Conservation (phyloP, 2,113 vertebrate species). For the Lepisosteus oculatus region DNA sequence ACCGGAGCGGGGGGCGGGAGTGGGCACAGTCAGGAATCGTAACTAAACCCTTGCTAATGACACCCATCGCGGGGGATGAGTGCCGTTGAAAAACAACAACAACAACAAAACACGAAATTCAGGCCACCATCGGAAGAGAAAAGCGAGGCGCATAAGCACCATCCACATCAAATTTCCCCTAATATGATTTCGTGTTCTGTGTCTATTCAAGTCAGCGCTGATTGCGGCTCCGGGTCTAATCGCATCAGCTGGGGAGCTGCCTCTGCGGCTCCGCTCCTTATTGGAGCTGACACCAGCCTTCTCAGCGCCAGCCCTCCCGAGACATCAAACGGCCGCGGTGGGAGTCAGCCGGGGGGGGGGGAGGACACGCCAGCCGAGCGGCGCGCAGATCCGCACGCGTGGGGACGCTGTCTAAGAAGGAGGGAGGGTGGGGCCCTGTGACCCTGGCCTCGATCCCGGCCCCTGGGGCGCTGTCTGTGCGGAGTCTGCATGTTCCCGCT, state of each 20-base stretch:
- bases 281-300: slow-evolving; percentile 68
- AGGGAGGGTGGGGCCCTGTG: too few relatives aligned
- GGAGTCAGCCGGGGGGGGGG: too few relatives aligned
- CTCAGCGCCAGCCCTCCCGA: slow-evolving; percentile 73
- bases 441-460: too few relatives aligned
- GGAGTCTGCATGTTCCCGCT: too few relatives aligned
- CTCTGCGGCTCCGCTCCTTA: slow-evolving; percentile 55
- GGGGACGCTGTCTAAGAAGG: too few relatives aligned
- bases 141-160: slow-evolving; percentile 58
- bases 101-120: neutral
- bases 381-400: too few relatives aligned
- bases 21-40: slow-evolving; percentile 6
- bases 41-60: neutral
- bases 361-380: too few relatives aligned
- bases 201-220: slow-evolving; percentile 75
- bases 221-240: slow-evolving; percentile 75
- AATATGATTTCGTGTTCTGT: slow-evolving; percentile 80
- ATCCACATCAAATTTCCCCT: slow-evolving; percentile 72
- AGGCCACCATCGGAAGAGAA: slow-evolving; percentile 29
- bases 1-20: neutral
- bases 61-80: too few relatives aligned
- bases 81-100: too few relatives aligned
- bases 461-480: too few relatives aligned
- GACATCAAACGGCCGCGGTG: slow-evolving; percentile 45
- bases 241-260: slow-evolving; percentile 75